Conservation (phyloP, 2,888 invertebrate species). For the Mesochorus sp. region DNA sequence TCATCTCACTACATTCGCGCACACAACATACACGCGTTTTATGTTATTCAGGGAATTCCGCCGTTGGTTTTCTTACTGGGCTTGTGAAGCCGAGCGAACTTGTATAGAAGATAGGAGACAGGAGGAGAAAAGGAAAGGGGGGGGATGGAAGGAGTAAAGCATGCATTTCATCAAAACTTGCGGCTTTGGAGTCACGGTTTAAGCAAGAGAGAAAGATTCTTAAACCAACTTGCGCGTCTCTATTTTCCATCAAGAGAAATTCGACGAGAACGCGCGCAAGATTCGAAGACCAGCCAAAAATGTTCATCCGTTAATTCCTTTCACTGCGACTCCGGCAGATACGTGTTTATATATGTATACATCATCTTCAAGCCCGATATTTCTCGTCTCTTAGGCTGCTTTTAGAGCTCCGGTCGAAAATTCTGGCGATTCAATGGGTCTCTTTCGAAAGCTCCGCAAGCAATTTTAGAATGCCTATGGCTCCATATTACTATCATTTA, state of each 20-base stretch:
- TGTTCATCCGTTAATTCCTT: slow-evolving; percentile 12
- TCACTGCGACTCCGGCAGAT: too few species aligned
- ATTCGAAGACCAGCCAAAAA: not conserved
- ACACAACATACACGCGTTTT: not conserved
- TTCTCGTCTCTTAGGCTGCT: not conserved
- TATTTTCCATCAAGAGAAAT: not conserved
- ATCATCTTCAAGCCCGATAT: not conserved
- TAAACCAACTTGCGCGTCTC: not conserved
- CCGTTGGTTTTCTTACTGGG: slow-evolving; percentile 53
- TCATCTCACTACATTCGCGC: not conserved
- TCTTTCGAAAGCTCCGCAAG: slow-evolving; percentile 13
- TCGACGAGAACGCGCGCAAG: not conserved
- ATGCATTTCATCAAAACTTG: slow-evolving; percentile 76
- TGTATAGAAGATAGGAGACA: too few species aligned
- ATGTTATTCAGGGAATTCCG: slow-evolving; percentile 32
- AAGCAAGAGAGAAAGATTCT: not conserved
- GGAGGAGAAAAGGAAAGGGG: too few species aligned
- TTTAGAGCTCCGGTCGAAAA: not conserved
- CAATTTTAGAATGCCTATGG: slow-evolving; percentile 32
- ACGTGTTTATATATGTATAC: not conserved
- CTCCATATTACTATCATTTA: slow-evolving; percentile 2
- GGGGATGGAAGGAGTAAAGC: slow-evolving; percentile 17
- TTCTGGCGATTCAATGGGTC: slow-evolving; percentile 8
- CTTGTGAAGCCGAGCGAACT: slow-evolving; percentile 12
- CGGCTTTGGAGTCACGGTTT: slow-evolving; percentile 60